Evolutionary conservation across 1,140 invertebrate species (phyloP).

Genomic region (Apis mellifera): Amel_HAv3.1 CM009940.2:10441001-10441500

Average conservation of each 20-base stretch:
- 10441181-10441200: no score
- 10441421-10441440: background rate
- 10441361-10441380: slow-evolving; percentile 29
- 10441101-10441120: slow-evolving; percentile 53
- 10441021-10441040: slow-evolving; percentile 55
- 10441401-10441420: background rate
- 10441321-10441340: slow-evolving; percentile 27
- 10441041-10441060: slow-evolving; percentile 40
- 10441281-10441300: slow-evolving; percentile 23
- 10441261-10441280: slow-evolving; percentile 32
- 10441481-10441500: no score
- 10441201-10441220: no score
- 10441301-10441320: slow-evolving; percentile 51
- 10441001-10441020: slow-evolving; percentile 42
- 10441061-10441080: slow-evolving; percentile 41
- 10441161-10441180: slow-evolving; percentile 47
- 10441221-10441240: no score
- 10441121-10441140: slow-evolving; percentile 41
- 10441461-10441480: no score
- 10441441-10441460: no score
- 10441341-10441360: slow-evolving; percentile 23
- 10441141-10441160: slow-evolving; percentile 49
- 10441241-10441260: slow-evolving; percentile 27
- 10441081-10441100: slow-evolving; percentile 50
- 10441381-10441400: background rate